These are phyloP conservation scores for Procavia capensis DNA, from an alignment of 2,113 vertebrate species.

Conservation along the genomic window DNA sequence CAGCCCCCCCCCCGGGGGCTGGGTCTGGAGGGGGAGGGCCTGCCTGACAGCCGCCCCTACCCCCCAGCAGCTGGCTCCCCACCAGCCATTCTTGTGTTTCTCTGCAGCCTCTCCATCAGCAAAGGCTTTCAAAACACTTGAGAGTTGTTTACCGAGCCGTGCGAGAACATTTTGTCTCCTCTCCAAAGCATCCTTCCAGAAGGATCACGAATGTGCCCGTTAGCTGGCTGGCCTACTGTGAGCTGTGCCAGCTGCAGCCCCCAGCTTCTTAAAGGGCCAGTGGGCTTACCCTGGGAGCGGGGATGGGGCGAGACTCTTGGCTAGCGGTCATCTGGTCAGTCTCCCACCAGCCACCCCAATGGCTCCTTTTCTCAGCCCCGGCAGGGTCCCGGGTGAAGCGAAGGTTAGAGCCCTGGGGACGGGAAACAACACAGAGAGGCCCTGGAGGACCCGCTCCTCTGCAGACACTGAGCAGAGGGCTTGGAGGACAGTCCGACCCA, in stretches of 20 bases:
- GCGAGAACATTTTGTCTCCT: conserved; percentile 85
- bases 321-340: neutral
- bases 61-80: conserved; percentile 74
- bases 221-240: neutral
- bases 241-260: neutral
- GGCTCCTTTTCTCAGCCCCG: accelerated
- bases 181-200: conserved; percentile 80
- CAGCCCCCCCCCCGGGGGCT: accelerated
- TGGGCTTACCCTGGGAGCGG: neutral
- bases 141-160: conserved; percentile 84
- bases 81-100: conserved; percentile 77
- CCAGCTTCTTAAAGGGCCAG: conserved; percentile 60
- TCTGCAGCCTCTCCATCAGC: conserved; percentile 78
- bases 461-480: accelerated
- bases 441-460: accelerated
- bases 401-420: neutral
- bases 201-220: neutral
- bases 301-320: neutral
- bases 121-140: conserved; percentile 85
- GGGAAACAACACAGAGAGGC: neutral
- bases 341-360: neutral
- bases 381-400: neutral
- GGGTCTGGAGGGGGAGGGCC: conserved; percentile 8
- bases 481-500: accelerated
- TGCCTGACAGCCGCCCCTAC: neutral